A percentile compares a stretch with the other conserved stretches of the same genome.
Evolutionary conservation across 2,888 invertebrate genomes (phyloP).

Genomic region (Aspidiotus rigidus): DNA sequence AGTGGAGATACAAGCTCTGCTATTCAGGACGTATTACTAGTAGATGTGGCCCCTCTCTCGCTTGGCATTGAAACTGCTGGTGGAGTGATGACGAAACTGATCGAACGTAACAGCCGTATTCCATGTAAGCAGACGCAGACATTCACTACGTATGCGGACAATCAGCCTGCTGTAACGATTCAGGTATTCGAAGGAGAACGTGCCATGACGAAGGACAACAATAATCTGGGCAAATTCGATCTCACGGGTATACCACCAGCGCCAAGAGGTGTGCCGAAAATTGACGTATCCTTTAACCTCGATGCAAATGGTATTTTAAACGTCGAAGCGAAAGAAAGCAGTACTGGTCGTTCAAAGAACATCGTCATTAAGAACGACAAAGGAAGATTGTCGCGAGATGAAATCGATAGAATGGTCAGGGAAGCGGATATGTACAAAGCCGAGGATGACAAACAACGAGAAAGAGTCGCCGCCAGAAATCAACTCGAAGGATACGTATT

Average conservation of each 20-base stretch:
- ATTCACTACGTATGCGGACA: slow-evolving; percentile 85
- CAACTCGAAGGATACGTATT: slow-evolving; percentile 44
- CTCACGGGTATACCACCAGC: slow-evolving; percentile 65
- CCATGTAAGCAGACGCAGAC: slow-evolving; percentile 61
- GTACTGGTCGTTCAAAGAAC: slow-evolving; percentile 59
- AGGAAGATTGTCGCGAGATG: slow-evolving; percentile 65
- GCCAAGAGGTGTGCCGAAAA: slow-evolving; percentile 67
- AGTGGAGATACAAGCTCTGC: slow-evolving; percentile 52
- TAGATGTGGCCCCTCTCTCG: slow-evolving; percentile 57
- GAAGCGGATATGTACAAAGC: slow-evolving; percentile 65
- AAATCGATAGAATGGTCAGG: slow-evolving; percentile 45
- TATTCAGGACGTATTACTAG: slow-evolving; percentile 63
- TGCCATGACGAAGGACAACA: slow-evolving; percentile 84
- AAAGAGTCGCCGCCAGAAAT: slow-evolving; percentile 47
- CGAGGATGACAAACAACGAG: slow-evolving; percentile 60
- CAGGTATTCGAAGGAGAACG: slow-evolving; percentile 75
- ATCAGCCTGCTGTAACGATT: slow-evolving; percentile 80
- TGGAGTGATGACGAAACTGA: slow-evolving; percentile 58
- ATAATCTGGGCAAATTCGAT: slow-evolving; percentile 70
- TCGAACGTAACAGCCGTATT: slow-evolving; percentile 44
- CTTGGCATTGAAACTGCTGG: slow-evolving; percentile 63
- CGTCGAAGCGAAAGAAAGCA: slow-evolving; percentile 50
- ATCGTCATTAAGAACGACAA: slow-evolving; percentile 77
- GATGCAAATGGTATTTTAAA: slow-evolving; percentile 86
- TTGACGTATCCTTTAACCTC: slow-evolving; percentile 73